phyloP scores from a whole-genome alignment of 2,113 vertebrate species.

The Crotalus horridus region DNA sequence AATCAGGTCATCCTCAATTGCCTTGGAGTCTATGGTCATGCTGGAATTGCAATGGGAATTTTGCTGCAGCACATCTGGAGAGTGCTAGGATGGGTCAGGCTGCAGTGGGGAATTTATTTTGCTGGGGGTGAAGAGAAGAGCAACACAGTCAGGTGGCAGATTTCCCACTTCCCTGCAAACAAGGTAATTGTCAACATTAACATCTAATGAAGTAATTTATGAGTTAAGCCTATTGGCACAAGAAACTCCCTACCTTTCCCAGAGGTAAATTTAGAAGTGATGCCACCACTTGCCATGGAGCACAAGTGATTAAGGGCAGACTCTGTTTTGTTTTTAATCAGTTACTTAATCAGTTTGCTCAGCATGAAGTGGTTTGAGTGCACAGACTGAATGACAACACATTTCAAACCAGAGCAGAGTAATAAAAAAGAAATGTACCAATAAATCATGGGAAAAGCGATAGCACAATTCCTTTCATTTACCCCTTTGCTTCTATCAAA shows the following conservation, averaged over 20 bases:
- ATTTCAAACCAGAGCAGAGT: constrained; percentile 45
- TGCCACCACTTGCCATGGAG: neutral
- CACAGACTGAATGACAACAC: constrained; percentile 60
- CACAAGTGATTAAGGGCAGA: constrained; percentile 40
- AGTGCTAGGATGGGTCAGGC: neutral
- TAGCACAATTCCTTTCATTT: constrained; percentile 58
- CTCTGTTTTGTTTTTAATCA: constrained; percentile 58
- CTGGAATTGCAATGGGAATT: neutral
- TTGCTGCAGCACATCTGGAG: neutral
- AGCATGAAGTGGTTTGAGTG: constrained; percentile 52
- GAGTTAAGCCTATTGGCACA: neutral
- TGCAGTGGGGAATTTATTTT: neutral
- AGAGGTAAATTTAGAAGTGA: constrained; percentile 14
- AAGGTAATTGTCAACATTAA: neutral
- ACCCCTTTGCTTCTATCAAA: constrained; percentile 59
- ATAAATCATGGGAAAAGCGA: constrained; percentile 53
- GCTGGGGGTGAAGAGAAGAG: neutral
- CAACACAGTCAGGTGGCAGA: too few relatives aligned
- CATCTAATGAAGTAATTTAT: neutral
- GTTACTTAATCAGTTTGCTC: constrained; percentile 65
- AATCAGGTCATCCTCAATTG: neutral
- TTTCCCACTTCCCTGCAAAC: neutral
- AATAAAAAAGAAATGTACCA: constrained; percentile 53
- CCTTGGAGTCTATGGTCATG: neutral
- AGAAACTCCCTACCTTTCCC: constrained; percentile 20